Base-by-base conservation (phyloP, 2,113 vertebrate genomes). In the Carettochelys insculpta region DNA sequence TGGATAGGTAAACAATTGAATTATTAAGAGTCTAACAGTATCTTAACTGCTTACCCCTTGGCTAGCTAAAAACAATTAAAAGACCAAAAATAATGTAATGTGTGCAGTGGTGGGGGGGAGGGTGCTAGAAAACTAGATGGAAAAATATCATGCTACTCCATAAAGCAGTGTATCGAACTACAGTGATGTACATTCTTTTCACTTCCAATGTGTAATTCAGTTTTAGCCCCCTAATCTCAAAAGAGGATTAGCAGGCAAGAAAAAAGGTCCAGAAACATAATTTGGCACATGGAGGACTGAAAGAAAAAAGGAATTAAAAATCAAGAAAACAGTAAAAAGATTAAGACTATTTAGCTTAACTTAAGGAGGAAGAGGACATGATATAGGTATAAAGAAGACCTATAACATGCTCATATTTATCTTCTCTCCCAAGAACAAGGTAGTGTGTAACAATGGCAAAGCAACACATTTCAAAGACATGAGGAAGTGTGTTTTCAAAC, bases 401-500 rank as follows among this genome's bases (percentile, higher is more conserved):
- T 51, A 84, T 52, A 3, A 29, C 41, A 4, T 34, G 16, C 11
- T 77, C 68, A 81, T 31, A 38, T 68, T 41, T 79, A 47, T 6
- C 47, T 79, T 22, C 71, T 14, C 76, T 80, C 52, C 19, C 5
- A n/a, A 68, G 8, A 68, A 65, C 17, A 38, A 76, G 45, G 6
- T 78, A 91, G 77, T 5, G 65, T 82, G 77, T 5, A 79, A 85
- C 41, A 22, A 17, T 3, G 50, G 80, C 24, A 77, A 83, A 43
- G 47, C 53, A 82, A n/a, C 9, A 34, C 0, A 1, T 12, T 53
- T 34, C 19, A 83, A 31, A 68, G 50, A 86, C 8, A 87, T 73
- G n/a, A 68, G 14, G 51, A 58, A 22, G 47, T 48, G 27, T 43
- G 20, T 50, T 34, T 13, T 11, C 0, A 0, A 82, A 9, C 31